phyloP scores from a whole-genome alignment of 2,888 invertebrate genomes.

The Empis livida region DNA sequence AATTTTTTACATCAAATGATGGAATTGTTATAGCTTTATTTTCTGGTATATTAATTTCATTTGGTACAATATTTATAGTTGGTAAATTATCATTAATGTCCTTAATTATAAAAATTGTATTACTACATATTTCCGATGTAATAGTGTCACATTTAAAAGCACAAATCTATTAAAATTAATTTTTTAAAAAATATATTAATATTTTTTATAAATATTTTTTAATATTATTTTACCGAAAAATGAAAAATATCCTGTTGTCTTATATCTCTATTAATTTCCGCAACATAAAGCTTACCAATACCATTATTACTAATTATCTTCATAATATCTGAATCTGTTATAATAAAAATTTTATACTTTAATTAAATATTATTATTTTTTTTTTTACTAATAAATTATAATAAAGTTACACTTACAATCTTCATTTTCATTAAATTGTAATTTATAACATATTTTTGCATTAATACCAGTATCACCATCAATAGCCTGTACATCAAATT shows the following conservation, averaged over 20 bases:
- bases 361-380: too few relatives aligned
- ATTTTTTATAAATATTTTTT: background rate
- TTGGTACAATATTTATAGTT: slow-evolving; percentile 31
- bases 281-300: slow-evolving; percentile 16
- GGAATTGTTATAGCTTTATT: slow-evolving; percentile 40
- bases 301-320: slow-evolving; percentile 11
- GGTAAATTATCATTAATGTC: slow-evolving; percentile 57
- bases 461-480: slow-evolving; percentile 50
- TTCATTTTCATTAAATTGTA: slow-evolving; percentile 29
- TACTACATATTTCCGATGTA: slow-evolving; percentile 26
- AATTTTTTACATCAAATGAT: too few relatives aligned
- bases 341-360: too few relatives aligned
- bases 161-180: slow-evolving; percentile 22
- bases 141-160: slow-evolving; percentile 36
- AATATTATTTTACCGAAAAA: slow-evolving; percentile 19
- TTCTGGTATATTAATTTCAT: slow-evolving; percentile 38
- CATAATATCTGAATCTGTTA: slow-evolving; percentile 16
- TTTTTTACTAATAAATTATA: background rate
- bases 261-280: slow-evolving; percentile 37
- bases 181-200: background rate
- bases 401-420: slow-evolving; percentile 26
- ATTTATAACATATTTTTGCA: slow-evolving; percentile 39
- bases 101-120: slow-evolving; percentile 39
- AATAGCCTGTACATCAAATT: slow-evolving; percentile 40
- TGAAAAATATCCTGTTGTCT: slow-evolving; percentile 37